Evolutionary conservation across 1,140 invertebrate species (phyloP), one percentile per base, ranked within the genome.

Genomic region (Aculops lycopersici): DNA sequence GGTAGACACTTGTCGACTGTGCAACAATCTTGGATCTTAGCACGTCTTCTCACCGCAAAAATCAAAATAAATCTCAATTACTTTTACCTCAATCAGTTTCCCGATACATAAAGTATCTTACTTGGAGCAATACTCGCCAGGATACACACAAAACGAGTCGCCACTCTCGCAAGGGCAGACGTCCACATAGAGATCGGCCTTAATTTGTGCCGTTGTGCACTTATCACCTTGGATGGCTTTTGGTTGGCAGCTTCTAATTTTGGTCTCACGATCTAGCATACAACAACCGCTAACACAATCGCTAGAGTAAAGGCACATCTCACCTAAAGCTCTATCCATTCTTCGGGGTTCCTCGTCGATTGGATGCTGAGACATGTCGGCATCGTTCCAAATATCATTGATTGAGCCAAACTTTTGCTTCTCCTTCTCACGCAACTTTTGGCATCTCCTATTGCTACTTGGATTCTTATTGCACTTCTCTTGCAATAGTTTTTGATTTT

Each of bases 181-280:
- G 36, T 47, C 46, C 4, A 46, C 46, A 41, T 45, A 47, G 17
- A 41, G 39, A 37, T 47, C 46, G 4, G 41, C 43, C 17, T 47
- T 47, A n/a, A 47, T 39, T 24, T 47, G 46, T 12, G 38, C 41
- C 4, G 35, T 45, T 13, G 46, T 35, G 42, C 46, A 47, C 16
- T 36, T 21, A 41, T 47, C 46, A 15, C 44, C 44, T 37, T 21
- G 17, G 4, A 41, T 16, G n/a, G 46, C 40, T 42, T 35, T 47
- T 14, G 24, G 37, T 40, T 47, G 46, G 21, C 46, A 47, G 5
- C 36, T 45, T 24, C 46, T 35, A 14, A 43, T 37, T 36, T 42
- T 46, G 16, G 46, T 40, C 21, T 40, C 21, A 19, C 44, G 46
- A 14, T 47, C 43, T 13, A 47, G 17, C 21, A 43, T 35, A 35